phyloP scores from a whole-genome alignment of 2,888 invertebrate species.

The Autographa pulchrina region DNA sequence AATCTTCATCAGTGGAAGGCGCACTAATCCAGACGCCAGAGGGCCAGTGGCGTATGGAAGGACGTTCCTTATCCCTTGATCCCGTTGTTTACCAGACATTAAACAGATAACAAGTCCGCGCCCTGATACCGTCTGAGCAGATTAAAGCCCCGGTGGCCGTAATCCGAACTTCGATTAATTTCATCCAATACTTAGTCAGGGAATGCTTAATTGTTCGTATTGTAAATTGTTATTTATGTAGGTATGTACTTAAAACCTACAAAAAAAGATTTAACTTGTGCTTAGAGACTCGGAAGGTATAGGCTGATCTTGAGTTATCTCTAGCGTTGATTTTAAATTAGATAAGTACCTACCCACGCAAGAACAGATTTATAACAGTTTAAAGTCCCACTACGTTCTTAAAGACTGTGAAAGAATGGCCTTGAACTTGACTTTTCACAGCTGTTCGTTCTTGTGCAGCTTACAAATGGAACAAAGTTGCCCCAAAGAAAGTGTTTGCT shows the following conservation, averaged over 20 bases:
- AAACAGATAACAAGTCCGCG: conserved; percentile 90
- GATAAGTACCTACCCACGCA: background rate
- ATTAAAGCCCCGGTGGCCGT: conserved; percentile 86
- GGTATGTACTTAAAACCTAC: conserved; percentile 49
- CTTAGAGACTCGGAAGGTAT: conserved; percentile 21
- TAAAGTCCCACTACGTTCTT: background rate
- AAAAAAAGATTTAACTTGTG: conserved; percentile 47
- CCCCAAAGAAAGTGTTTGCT: conserved; percentile 37
- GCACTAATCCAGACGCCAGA: conserved; percentile 85
- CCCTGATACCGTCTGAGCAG: conserved; percentile 87
- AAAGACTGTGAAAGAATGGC: background rate
- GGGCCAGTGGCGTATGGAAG: conserved; percentile 87
- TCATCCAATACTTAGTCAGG: conserved; percentile 86
- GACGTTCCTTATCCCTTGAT: conserved; percentile 89
- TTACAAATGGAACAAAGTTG: conserved; percentile 17
- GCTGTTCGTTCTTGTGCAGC: background rate
- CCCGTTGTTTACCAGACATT: conserved; percentile 90
- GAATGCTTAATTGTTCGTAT: conserved; percentile 77
- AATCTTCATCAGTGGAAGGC: conserved; percentile 81
- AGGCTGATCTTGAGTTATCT: conserved; percentile 37
- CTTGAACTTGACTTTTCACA: conserved; percentile 8
- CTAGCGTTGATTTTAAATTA: conserved; percentile 13
- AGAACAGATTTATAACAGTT: background rate
- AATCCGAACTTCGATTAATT: conserved; percentile 89
- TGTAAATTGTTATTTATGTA: conserved; percentile 73